These are phyloP conservation scores for Ellobium chinense DNA, from an alignment of 2,888 invertebrate species.

Conservation along the genomic window DNA sequence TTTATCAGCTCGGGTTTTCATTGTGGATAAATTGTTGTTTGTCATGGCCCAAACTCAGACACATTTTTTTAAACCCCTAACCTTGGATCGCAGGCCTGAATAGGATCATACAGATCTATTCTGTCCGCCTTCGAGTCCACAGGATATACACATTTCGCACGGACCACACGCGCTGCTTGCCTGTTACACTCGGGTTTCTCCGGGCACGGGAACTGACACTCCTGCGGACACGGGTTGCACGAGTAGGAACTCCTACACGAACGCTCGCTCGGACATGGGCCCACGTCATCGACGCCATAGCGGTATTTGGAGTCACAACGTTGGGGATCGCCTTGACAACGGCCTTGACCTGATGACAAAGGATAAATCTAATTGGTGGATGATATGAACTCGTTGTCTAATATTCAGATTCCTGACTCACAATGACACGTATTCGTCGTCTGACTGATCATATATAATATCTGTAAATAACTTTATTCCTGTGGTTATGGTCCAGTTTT, in stretches of 20 bases:
- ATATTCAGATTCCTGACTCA: too few species aligned
- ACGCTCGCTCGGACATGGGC: neutral
- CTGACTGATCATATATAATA: too few species aligned
- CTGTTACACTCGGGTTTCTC: constrained; percentile 19
- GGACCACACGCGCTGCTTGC: neutral
- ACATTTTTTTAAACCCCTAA: too few species aligned
- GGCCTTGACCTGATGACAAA: constrained; percentile 21
- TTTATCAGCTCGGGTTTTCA: too few species aligned
- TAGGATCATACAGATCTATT: neutral
- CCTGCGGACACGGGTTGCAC: neutral
- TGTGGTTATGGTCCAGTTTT: too few species aligned
- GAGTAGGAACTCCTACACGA: constrained; percentile 30
- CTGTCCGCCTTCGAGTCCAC: neutral
- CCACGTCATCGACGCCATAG: constrained; percentile 41
- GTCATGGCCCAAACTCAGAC: too few species aligned
- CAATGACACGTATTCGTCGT: too few species aligned
- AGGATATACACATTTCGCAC: neutral
- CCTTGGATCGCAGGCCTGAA: neutral
- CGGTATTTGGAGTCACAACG: constrained; percentile 34
- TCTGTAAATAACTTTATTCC: too few species aligned
- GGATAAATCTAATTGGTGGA: too few species aligned
- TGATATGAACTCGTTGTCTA: too few species aligned
- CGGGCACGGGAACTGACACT: constrained; percentile 26
- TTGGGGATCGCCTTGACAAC: constrained; percentile 27
- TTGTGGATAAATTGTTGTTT: too few species aligned